Base-by-base conservation (phyloP, 2,888 invertebrate genomes). In the Drosophila anomalipes region DNA sequence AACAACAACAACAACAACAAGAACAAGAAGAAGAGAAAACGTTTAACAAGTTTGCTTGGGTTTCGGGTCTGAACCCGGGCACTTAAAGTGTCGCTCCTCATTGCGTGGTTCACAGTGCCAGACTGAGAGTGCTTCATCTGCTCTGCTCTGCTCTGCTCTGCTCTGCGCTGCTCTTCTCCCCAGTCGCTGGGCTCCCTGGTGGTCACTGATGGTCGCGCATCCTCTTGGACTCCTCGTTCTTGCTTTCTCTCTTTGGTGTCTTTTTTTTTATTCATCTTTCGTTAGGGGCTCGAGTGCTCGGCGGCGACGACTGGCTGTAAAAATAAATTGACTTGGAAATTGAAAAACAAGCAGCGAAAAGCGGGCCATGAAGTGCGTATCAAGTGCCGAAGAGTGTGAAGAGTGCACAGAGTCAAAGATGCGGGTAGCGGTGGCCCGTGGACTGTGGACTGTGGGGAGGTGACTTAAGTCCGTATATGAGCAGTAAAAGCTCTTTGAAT, bases 301-400 rank as follows among this genome's bases (percentile, higher is more conserved):
- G 16, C 39, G 68, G 44, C 74, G 74, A 72, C 67, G 74, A 66
- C 78, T 74, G 76, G 81, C 78, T 86, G 89, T 87, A 84, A 90
- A 87, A 87, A 89, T 89, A 87, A 87, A 87, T 87, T 90, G 90
- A 90, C 85, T 90, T 90, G 88, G 87, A 90, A 90, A 90, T 90
- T 90, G 90, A 88, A 90, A 85, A 86, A 75, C 57, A 62, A 74
- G 59, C 70, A 66, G 66, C 77, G 70, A 86, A 83, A 72, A 82
- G 60, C 77, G 80, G 59, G 54, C 67, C 68, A 59, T 68, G 77
- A 82, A 80, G 81, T 76, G 81, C 62, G 78, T 71, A 73, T 77
- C 73, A 84, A 79, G 85, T 82, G 82, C 53, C 51, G 14, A 39
- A 57, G 57, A 39, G 39, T 57, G 57, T 39, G 39, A 57, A 57